A percentile compares a stretch with the other conserved stretches of the same genome.
phyloP scores from a whole-genome alignment of 2,797 vertebrate genomes.

The Falco biarmicus region DNA sequence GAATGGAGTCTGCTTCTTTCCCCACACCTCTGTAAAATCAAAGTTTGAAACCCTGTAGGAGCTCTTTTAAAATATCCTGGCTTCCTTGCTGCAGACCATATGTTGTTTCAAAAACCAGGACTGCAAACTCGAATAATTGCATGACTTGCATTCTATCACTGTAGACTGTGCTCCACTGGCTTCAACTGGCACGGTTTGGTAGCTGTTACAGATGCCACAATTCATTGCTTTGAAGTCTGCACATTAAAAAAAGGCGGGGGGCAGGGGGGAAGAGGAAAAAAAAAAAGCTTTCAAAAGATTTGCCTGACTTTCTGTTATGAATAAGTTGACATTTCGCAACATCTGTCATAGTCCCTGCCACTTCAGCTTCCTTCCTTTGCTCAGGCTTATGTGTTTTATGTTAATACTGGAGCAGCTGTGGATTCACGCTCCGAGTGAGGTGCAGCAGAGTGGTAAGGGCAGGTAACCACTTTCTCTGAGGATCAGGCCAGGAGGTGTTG shows the following conservation, averaged over 20 bases:
- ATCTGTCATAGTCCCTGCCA: conserved; percentile 70
- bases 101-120: conserved; percentile 74
- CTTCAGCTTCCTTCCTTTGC: conserved; percentile 66
- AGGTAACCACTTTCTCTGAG: not conserved
- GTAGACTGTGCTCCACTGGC: conserved; percentile 58
- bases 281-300: conserved; percentile 73
- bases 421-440: conserved; percentile 15
- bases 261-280: not conserved
- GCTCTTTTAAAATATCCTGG: conserved; percentile 79
- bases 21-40: conserved; percentile 79
- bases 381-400: conserved; percentile 52
- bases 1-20: conserved; percentile 71
- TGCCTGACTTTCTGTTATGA: conserved; percentile 76
- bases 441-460: not conserved
- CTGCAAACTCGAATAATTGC: conserved; percentile 68
- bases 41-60: conserved; percentile 79
- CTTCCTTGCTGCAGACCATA: conserved; percentile 78
- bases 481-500: not conserved
- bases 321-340: conserved; percentile 72
- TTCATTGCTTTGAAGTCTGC: conserved; percentile 81
- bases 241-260: not conserved
- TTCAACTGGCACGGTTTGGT: conserved; percentile 74
- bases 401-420: conserved; percentile 64
- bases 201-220: conserved; percentile 80
- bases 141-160: conserved; percentile 61